A percentile compares a stretch with the other conserved stretches of the same genome.
Conservation (phyloP, 2,797 vertebrate species). For the Danio kyathit region DNA sequence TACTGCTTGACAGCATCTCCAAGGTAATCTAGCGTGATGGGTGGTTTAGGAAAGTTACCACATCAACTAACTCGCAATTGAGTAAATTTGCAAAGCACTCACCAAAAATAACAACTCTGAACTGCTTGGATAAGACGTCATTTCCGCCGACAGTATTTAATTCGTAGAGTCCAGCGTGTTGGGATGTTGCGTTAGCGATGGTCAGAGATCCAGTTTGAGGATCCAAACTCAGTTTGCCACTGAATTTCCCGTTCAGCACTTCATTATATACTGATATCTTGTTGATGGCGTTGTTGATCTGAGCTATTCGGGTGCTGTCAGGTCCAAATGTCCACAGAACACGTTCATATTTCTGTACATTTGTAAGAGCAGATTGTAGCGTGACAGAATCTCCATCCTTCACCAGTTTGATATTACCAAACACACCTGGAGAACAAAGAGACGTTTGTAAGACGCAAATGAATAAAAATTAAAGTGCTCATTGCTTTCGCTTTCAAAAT, state of each 20-base stretch:
- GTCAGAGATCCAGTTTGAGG: neutral
- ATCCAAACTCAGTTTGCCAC: neutral
- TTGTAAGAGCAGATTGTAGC: neutral
- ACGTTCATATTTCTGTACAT: neutral
- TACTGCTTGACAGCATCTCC: no score
- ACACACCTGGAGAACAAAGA: constrained; percentile 16
- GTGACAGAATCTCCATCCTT: no score
- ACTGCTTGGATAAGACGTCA: neutral
- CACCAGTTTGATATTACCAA: neutral
- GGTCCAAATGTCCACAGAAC: constrained; percentile 14
- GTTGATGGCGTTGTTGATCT: neutral
- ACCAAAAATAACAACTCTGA: neutral
- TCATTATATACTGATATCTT: neutral
- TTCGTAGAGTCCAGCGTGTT: no score
- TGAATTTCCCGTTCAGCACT: neutral
- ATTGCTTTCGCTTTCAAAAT: no score
- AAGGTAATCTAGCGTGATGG: no score
- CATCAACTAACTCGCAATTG: no score
- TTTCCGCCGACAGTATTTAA: neutral
- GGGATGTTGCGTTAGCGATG: no score
- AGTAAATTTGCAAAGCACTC: neutral
- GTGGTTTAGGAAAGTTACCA: no score
- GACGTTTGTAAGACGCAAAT: neutral
- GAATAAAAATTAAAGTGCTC: neutral
- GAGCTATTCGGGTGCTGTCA: neutral